A percentile compares a stretch with the other conserved stretches of the same genome.
These are phyloP conservation scores for Thalpophila matura DNA, from an alignment of 2,888 invertebrate species.

Conservation along the genomic window DNA sequence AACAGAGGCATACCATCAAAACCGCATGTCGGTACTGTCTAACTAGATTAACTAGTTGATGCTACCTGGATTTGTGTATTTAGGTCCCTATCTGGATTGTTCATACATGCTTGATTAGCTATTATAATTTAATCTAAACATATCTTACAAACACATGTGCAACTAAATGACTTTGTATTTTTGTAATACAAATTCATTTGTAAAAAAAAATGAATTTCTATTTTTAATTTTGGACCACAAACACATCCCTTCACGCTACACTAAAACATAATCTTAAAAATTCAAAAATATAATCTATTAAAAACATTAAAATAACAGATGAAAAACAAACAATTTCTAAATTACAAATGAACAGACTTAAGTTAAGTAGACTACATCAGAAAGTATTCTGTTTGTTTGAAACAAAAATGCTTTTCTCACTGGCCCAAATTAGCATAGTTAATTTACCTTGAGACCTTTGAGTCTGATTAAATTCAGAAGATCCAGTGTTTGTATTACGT, in stretches of 20 bases:
- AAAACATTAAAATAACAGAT: slow-evolving; percentile 5
- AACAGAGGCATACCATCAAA: slow-evolving; percentile 18
- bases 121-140: too few species aligned
- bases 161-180: too few species aligned
- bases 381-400: slow-evolving; percentile 36
- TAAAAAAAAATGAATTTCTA: too few species aligned
- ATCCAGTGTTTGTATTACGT: slow-evolving; percentile 1
- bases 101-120: background rate
- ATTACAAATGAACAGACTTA: slow-evolving; percentile 35
- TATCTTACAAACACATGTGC: too few species aligned
- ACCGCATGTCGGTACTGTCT: slow-evolving; percentile 20
- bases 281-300: background rate
- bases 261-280: too few species aligned
- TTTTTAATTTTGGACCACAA: too few species aligned
- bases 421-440: slow-evolving; percentile 39
- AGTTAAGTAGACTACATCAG: slow-evolving; percentile 22
- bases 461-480: slow-evolving; percentile 35
- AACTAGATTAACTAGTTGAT: background rate
- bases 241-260: too few species aligned
- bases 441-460: slow-evolving; percentile 43
- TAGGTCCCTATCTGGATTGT: background rate
- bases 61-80: background rate
- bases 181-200: too few species aligned
- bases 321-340: slow-evolving; percentile 22
- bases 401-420: slow-evolving; percentile 43